A percentile compares a stretch with the other conserved stretches of the same genome.
Evolutionary conservation across 2,888 invertebrate genomes (phyloP).

Genomic region (Choreutis nemorana): DNA sequence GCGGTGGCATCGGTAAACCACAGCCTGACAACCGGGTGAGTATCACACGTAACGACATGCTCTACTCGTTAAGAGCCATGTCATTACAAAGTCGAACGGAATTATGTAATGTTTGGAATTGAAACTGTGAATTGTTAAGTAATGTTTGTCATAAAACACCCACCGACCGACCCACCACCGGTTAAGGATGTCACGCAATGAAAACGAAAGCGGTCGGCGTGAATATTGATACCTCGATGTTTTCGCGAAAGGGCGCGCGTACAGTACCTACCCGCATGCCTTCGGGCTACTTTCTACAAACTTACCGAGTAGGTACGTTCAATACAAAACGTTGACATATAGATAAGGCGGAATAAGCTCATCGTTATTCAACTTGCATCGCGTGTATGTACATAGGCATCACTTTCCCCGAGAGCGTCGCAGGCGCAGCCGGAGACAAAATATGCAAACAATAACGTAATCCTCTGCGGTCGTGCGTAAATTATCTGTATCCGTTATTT

Average conservation of each 20-base stretch:
- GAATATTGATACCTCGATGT: slow-evolving; percentile 61
- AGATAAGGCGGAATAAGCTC: no score
- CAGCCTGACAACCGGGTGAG: slow-evolving; percentile 85
- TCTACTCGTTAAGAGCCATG: no score
- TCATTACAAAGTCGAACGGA: slow-evolving; percentile 22
- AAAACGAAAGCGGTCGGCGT: slow-evolving; percentile 58
- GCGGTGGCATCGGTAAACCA: slow-evolving; percentile 84
- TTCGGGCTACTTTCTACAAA: slow-evolving; percentile 54
- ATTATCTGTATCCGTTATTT: slow-evolving; percentile 38
- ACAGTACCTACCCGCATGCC: slow-evolving; percentile 58
- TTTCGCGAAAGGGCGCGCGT: slow-evolving; percentile 63
- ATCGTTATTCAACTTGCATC: slow-evolving; percentile 53
- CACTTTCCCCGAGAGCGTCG: slow-evolving; percentile 32
- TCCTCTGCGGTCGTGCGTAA: slow-evolving; percentile 29
- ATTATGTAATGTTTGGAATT: slow-evolving; percentile 36
- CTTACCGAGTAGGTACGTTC: no score
- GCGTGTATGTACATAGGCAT: slow-evolving; percentile 23
- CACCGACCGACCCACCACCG: slow-evolving; percentile 17
- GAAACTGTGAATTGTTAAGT: slow-evolving; percentile 43
- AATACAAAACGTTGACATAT: no score
- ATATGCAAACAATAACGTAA: slow-evolving; percentile 38
- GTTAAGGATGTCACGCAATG: slow-evolving; percentile 40
- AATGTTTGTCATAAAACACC: slow-evolving; percentile 43
- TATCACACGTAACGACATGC: not conserved
- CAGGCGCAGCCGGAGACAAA: slow-evolving; percentile 12